Evolutionary conservation across 2,797 vertebrate species (phyloP).

Genomic region (Chaetophractus vellerosus): DNA sequence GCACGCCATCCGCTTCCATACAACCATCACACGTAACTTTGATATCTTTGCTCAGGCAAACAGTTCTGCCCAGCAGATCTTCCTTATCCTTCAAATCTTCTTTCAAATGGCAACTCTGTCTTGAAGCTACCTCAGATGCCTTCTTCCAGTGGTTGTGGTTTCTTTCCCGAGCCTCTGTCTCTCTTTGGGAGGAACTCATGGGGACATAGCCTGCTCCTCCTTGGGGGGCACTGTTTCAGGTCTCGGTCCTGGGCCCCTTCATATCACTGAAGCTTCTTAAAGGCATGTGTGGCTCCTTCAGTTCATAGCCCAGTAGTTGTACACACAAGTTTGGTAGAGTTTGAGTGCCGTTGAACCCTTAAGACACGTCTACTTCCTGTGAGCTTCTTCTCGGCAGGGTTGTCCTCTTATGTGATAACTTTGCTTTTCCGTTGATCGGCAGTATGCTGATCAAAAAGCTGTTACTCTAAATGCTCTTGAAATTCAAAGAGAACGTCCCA

Average conservation of each 20-base stretch:
- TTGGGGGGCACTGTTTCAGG: background rate
- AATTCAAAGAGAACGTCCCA: background rate
- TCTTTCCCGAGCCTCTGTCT: background rate
- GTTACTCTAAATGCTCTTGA: background rate
- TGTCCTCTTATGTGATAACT: background rate
- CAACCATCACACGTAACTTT: background rate
- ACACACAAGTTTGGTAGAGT: background rate
- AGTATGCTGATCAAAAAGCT: background rate
- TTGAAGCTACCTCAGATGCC: background rate
- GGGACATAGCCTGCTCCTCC: background rate
- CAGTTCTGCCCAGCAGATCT: background rate
- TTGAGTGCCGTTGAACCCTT: background rate
- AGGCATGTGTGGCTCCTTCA: background rate
- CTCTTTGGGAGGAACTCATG: background rate
- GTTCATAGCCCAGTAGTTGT: background rate
- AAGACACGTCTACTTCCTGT: background rate
- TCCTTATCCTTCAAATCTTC: background rate
- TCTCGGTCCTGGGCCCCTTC: background rate
- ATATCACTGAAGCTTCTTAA: background rate
- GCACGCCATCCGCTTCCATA: background rate
- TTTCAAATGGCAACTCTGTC: background rate
- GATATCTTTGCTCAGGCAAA: background rate
- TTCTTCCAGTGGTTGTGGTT: background rate
- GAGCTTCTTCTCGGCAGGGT: background rate
- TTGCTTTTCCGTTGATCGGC: background rate